phyloP scores from a whole-genome alignment of 1,140 invertebrate genomes.

The Listronotus oregonensis region DNA sequence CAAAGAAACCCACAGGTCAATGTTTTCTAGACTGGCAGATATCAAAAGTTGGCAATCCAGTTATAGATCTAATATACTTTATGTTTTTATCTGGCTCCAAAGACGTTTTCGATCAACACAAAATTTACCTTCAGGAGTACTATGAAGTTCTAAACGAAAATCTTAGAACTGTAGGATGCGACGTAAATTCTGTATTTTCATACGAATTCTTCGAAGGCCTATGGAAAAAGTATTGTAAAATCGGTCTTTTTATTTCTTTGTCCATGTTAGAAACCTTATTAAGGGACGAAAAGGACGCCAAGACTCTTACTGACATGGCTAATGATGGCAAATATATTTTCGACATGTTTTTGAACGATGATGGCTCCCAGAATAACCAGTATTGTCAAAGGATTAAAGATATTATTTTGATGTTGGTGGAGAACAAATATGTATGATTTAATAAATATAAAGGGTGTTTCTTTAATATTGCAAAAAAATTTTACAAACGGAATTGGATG shows the following conservation, averaged over 20 bases:
- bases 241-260: not conserved
- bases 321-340: constrained; percentile 1
- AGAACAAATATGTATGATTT: constrained; percentile 1
- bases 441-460: too few species aligned
- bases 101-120: not conserved
- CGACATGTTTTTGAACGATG: not conserved
- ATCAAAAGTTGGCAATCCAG: not conserved
- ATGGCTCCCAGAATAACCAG: not conserved
- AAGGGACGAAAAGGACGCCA: constrained; percentile 8
- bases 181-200: constrained; percentile 7
- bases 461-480: too few species aligned
- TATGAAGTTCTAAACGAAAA: constrained; percentile 5
- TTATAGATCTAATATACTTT: constrained; percentile 11
- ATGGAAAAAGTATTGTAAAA: constrained; percentile 4
- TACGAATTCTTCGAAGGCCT: not conserved
- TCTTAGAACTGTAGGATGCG: not conserved
- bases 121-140: constrained; percentile 4
- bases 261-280: not conserved
- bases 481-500: too few species aligned
- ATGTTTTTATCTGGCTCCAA: constrained; percentile 7
- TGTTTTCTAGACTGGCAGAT: constrained; percentile 3
- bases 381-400: not conserved
- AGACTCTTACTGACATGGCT: not conserved
- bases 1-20: not conserved
- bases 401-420: constrained; percentile 12